Evolutionary conservation across 2,888 invertebrate genomes (phyloP).

Genomic region (Eupithecia abbreviata): DNA sequence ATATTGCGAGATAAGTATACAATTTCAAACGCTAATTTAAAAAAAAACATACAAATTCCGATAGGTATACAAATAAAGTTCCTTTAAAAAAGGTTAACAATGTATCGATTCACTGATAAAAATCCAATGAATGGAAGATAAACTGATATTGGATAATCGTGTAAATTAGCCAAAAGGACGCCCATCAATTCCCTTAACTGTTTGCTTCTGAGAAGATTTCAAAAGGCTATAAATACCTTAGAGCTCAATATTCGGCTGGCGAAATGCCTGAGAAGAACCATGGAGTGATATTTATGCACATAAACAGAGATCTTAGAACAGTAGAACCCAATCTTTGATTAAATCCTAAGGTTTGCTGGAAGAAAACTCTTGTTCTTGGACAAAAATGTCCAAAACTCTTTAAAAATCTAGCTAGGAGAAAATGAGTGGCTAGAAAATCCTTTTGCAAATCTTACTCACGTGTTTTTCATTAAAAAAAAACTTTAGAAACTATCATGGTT

Average conservation of each 20-base stretch:
- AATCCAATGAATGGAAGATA: conserved; percentile 25
- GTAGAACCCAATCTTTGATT: background rate
- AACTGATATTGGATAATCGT: conserved; percentile 32
- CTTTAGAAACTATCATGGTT: too few relatives aligned
- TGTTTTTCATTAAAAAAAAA: too few relatives aligned
- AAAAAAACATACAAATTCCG: background rate
- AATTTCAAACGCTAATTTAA: background rate
- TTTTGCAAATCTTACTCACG: too few relatives aligned
- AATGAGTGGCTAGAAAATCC: too few relatives aligned
- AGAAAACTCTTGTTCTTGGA: too few relatives aligned
- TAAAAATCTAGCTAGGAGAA: too few relatives aligned
- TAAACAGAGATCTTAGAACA: background rate
- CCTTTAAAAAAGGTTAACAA: conserved; percentile 10
- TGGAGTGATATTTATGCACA: conserved; percentile 18
- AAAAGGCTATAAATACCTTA: conserved; percentile 41
- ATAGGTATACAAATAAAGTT: background rate
- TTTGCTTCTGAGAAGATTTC: conserved; percentile 29
- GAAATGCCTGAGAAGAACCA: conserved; percentile 55
- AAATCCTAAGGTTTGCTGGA: background rate
- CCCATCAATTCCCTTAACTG: conserved; percentile 17
- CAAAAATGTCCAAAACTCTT: too few relatives aligned
- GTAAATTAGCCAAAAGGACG: conserved; percentile 29
- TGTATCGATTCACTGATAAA: conserved; percentile 19
- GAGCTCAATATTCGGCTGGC: conserved; percentile 61
- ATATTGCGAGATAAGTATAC: background rate